Percentiles rank a stretch among this genome's conserved stretches.
Evolutionary conservation across 2,797 vertebrate genomes (phyloP).

Genomic region (Odontamblyopus lacepedii): DNA sequence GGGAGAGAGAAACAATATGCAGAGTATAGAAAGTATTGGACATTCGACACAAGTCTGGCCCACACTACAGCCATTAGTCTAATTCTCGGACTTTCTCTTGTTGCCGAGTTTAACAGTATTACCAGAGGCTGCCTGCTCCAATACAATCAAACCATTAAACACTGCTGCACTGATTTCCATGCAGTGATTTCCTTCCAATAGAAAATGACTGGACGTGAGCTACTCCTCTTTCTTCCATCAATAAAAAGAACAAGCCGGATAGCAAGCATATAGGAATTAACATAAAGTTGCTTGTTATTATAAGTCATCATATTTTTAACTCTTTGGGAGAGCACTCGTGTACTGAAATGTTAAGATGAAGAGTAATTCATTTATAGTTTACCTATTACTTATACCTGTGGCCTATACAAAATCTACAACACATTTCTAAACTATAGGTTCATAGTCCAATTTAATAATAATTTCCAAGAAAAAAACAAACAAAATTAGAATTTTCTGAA

Average conservation of each 20-base stretch:
- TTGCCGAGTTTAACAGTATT: conserved; percentile 70
- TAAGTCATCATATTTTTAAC: not conserved
- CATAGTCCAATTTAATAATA: not conserved
- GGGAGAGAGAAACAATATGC: conserved; percentile 42
- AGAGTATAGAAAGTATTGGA: conserved; percentile 72
- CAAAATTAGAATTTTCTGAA: not conserved
- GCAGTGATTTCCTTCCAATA: conserved; percentile 68
- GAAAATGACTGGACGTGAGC: conserved; percentile 64
- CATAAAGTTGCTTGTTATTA: not conserved
- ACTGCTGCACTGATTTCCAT: conserved; percentile 47
- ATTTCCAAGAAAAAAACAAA: not conserved
- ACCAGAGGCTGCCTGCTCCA: conserved; percentile 68
- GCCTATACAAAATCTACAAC: not conserved
- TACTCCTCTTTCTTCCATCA: conserved; percentile 72
- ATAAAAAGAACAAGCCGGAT: conserved; percentile 56
- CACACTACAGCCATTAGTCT: conserved; percentile 65
- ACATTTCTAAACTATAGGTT: not conserved
- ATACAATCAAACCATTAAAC: conserved; percentile 78
- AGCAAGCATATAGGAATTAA: conserved; percentile 16
- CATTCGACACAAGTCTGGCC: conserved; percentile 65
- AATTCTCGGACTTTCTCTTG: conserved; percentile 74
- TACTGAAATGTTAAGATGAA: not conserved
- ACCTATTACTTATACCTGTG: not conserved
- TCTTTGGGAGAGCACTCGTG: not conserved
- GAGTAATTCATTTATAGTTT: not conserved